A percentile compares a stretch with the other conserved stretches of the same genome.
phyloP scores from a whole-genome alignment of 2,113 vertebrate genomes.

The Ceratotherium simum region DNA sequence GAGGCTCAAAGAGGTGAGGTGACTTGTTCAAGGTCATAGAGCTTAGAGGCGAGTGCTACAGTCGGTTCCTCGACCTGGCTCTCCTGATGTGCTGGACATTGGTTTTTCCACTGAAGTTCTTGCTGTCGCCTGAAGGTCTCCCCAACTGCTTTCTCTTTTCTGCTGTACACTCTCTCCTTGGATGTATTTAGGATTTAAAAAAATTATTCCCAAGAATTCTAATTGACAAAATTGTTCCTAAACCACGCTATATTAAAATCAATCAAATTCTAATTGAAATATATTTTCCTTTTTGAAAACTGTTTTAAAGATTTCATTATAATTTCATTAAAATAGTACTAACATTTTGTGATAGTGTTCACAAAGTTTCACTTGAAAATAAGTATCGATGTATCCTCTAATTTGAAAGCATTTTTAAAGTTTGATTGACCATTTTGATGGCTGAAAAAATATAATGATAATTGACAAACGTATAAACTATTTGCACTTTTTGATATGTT shows the following conservation, averaged over 20 bases:
- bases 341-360: neutral
- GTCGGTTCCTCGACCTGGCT: rapidly evolving
- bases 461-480: neutral
- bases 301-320: neutral
- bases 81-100: rapidly evolving
- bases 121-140: no score
- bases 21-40: neutral
- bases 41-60: neutral
- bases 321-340: neutral
- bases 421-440: neutral
- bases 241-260: neutral
- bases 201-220: neutral
- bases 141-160: neutral
- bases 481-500: neutral
- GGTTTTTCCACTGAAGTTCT: rapidly evolving
- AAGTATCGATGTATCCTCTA: neutral
- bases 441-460: neutral
- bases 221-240: neutral
- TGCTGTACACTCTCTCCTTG: neutral
- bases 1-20: neutral
- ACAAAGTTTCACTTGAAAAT: neutral
- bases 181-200: neutral
- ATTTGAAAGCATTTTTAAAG: neutral
- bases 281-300: neutral
- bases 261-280: neutral